These are phyloP conservation scores for Anolis carolinensis DNA, from an alignment of 2,113 vertebrate species.

Conservation along the genomic window DNA sequence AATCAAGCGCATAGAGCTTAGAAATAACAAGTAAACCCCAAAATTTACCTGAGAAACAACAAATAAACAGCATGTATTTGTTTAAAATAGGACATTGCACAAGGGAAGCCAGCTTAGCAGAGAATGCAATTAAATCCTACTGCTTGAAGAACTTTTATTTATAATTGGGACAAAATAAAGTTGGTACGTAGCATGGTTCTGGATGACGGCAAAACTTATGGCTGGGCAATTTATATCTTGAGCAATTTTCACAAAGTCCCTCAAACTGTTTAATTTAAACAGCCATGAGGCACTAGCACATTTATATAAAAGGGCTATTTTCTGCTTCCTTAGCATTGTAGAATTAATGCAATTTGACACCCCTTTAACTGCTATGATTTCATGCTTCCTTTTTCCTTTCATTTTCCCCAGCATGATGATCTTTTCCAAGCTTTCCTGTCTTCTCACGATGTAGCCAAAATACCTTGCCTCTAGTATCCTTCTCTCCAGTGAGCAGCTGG, in stretches of 20 bases:
- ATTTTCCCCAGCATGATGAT: too few species aligned
- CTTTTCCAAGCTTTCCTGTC: too few species aligned
- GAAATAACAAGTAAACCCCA: background rate
- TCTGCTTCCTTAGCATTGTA: background rate
- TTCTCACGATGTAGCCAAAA: too few species aligned
- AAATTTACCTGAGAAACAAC: background rate
- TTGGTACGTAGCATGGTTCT: background rate
- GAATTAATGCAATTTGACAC: too few species aligned
- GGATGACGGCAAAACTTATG: background rate
- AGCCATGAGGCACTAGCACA: background rate
- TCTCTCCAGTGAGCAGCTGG: too few species aligned
- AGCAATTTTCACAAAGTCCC: too few species aligned
- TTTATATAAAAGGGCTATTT: background rate
- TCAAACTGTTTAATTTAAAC: too few species aligned
- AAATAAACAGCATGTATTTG: background rate
- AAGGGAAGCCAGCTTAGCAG: background rate
- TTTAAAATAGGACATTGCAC: background rate
- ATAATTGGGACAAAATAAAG: too few species aligned
- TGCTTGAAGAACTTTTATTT: background rate
- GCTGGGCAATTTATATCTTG: background rate
- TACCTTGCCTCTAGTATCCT: too few species aligned
- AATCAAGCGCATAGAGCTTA: too few species aligned
- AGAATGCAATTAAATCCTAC: background rate
- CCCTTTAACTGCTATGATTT: too few species aligned
- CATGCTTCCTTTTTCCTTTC: too few species aligned